These are phyloP conservation scores for Streptopelia turtur DNA, from an alignment of 2,797 vertebrate species.

Conservation along the genomic window DNA sequence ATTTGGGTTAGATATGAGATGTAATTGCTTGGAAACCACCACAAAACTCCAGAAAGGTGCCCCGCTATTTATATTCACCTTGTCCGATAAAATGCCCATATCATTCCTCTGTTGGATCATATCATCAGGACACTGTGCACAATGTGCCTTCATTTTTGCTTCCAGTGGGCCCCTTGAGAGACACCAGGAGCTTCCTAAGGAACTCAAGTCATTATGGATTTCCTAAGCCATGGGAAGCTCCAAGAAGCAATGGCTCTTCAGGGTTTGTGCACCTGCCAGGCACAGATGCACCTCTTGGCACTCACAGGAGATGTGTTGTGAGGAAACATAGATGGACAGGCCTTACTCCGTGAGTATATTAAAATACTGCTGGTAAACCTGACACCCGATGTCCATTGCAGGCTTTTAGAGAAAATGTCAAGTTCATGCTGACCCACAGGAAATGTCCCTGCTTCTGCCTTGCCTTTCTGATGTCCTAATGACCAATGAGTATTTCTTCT, in stretches of 20 bases:
- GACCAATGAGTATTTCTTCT: neutral
- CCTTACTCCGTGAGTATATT: neutral
- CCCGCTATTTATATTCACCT: neutral
- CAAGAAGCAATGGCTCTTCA: neutral
- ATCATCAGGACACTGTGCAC: neutral
- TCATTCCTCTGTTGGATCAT: neutral
- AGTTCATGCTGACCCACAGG: neutral
- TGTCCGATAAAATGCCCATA: neutral
- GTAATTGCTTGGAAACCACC: slow-evolving; percentile 38
- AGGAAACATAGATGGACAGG: neutral
- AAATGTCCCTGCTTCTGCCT: neutral
- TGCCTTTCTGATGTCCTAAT: neutral
- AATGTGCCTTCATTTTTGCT: neutral
- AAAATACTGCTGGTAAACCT: neutral
- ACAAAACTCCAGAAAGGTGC: neutral
- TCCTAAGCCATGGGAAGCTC: neutral
- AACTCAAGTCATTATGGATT: neutral
- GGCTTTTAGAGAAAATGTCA: neutral
- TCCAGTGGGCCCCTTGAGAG: neutral
- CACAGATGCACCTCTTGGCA: neutral
- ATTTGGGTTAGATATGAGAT: slow-evolving; percentile 1
- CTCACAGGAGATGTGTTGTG: neutral
- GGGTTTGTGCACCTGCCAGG: neutral
- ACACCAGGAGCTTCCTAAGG: neutral
- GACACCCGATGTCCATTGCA: rapidly evolving